Evolutionary conservation across 2,797 vertebrate genomes (phyloP).

Genomic region (Chaetophractus vellerosus): DNA sequence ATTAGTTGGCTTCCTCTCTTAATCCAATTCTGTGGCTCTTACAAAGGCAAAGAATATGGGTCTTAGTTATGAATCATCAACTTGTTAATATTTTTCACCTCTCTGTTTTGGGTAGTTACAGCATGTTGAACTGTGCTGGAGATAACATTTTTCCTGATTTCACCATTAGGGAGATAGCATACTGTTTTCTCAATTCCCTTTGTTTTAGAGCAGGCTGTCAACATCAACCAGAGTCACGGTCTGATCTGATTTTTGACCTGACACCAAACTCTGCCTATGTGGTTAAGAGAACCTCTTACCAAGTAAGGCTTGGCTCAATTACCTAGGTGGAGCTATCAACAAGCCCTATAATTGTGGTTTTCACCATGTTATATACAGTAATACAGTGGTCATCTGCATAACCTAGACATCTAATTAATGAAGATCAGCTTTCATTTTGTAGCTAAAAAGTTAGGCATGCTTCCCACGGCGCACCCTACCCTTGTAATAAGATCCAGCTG

Average conservation of each 20-base stretch:
- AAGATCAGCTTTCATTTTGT: slow-evolving; percentile 69
- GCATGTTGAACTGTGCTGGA: background rate
- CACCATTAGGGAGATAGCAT: slow-evolving; percentile 72
- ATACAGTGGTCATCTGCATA: slow-evolving; percentile 72
- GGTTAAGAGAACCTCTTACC: slow-evolving; percentile 55
- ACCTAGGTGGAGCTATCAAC: slow-evolving; percentile 68
- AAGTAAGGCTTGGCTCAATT: slow-evolving; percentile 82
- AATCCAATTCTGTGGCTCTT: slow-evolving; percentile 47
- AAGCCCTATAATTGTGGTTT: slow-evolving; percentile 77
- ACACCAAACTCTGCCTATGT: slow-evolving; percentile 70
- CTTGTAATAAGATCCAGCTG: slow-evolving; percentile 78
- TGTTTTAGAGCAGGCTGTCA: slow-evolving; percentile 52
- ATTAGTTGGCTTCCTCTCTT: slow-evolving; percentile 48
- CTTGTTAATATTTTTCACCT: slow-evolving; percentile 71
- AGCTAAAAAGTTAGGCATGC: slow-evolving; percentile 61
- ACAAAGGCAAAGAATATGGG: slow-evolving; percentile 42
- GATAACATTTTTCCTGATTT: slow-evolving; percentile 76
- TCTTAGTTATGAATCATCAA: background rate
- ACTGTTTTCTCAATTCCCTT: slow-evolving; percentile 42
- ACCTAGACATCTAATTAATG: slow-evolving; percentile 75
- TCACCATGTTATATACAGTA: slow-evolving; percentile 56
- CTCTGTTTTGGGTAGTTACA: background rate
- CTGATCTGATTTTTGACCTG: slow-evolving; percentile 79
- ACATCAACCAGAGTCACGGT: slow-evolving; percentile 70
- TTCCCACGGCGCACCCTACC: slow-evolving; percentile 58